Percentiles rank a stretch among this genome's conserved stretches.
These are phyloP conservation scores for Corythoichthys haematopterus DNA, from an alignment of 2,113 vertebrate species.

Conservation along the genomic window DNA sequence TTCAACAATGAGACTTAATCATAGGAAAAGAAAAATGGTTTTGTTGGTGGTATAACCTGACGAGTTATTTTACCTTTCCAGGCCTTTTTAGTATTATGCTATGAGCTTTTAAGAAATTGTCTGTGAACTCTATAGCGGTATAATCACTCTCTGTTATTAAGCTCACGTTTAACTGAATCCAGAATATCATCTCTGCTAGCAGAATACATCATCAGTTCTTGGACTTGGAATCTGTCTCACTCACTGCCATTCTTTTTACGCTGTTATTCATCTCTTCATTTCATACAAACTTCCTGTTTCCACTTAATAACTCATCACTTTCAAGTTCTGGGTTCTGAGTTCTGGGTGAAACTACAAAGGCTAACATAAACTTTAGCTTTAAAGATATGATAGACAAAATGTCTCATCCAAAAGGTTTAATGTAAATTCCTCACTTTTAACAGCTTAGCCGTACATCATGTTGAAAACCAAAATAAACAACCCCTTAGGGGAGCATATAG, in stretches of 20 bases:
- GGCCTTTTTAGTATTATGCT: too few relatives aligned
- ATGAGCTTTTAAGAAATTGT: too few relatives aligned
- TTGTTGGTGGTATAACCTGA: too few relatives aligned
- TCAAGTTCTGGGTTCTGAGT: neutral
- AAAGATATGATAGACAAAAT: conserved; percentile 1
- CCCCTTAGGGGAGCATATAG: conserved; percentile 15
- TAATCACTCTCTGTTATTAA: conserved; percentile 20
- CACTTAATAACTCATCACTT: conserved; percentile 26
- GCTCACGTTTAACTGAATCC: conserved; percentile 29
- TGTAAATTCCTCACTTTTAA: conserved; percentile 4
- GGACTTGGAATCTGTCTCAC: conserved; percentile 28
- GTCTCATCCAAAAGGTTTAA: neutral
- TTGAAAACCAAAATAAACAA: conserved; percentile 33
- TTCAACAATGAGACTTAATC: too few relatives aligned
- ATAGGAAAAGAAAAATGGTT: too few relatives aligned
- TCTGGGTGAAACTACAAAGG: neutral
- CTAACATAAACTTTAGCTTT: conserved; percentile 6
- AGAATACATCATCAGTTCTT: conserved; percentile 30
- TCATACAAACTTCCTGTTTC: conserved; percentile 19
- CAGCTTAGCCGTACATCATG: conserved; percentile 10
- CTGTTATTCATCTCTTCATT: conserved; percentile 25
- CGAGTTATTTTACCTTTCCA: too few relatives aligned
- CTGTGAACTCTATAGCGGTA: neutral
- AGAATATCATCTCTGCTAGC: conserved; percentile 20
- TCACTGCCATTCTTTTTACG: neutral